Evolutionary conservation across 30 jellyfish, hydroid and myxozoan genomes (phyloP).

Genomic region (Cassiopea xamachana): DNA sequence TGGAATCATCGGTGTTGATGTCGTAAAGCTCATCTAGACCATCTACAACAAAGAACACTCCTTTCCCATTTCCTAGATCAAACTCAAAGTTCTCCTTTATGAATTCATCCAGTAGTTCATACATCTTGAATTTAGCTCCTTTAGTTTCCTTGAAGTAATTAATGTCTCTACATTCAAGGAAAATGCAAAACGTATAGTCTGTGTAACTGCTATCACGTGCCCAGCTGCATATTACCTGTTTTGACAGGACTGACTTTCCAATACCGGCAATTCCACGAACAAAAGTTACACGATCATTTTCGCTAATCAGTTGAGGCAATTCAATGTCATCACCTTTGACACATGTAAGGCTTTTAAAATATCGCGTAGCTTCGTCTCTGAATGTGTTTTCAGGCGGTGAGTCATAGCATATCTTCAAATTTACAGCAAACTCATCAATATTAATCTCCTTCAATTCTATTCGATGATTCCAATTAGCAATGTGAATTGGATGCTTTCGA

Average conservation of each 20-base stretch:
- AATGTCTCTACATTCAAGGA: background rate
- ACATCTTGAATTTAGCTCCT: background rate
- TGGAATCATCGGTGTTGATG: background rate
- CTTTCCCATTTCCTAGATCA: background rate
- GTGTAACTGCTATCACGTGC: background rate
- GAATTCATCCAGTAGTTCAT: background rate
- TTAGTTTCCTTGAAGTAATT: background rate
- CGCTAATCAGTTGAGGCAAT: background rate
- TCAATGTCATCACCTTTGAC: background rate
- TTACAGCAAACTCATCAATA: background rate
- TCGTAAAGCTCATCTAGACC: background rate
- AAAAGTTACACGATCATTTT: background rate
- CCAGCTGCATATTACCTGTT: background rate
- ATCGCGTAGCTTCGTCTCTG: background rate
- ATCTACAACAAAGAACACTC: background rate
- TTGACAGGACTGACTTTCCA: background rate
- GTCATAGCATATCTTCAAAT: background rate
- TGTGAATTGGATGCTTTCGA: background rate
- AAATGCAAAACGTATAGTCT: background rate
- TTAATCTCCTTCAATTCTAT: background rate
- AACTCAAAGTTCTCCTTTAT: background rate
- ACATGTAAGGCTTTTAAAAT: background rate
- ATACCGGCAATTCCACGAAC: background rate
- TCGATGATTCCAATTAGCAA: background rate
- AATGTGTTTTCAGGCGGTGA: background rate